Conservation (phyloP, 2,113 vertebrate species). For the Boulengeromyrus knoepffleri region DNA sequence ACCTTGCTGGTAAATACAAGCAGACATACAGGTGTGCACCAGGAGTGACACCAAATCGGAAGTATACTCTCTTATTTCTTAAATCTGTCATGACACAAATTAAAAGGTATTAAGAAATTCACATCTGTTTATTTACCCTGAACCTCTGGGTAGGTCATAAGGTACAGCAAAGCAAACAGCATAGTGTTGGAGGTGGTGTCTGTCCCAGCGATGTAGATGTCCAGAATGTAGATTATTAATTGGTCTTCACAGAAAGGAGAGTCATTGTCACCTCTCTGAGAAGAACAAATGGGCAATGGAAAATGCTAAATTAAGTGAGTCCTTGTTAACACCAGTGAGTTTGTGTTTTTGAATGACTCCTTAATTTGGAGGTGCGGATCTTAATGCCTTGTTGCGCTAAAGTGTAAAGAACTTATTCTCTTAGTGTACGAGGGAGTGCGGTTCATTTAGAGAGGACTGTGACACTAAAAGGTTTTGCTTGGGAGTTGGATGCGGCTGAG, state of each 20-base stretch:
- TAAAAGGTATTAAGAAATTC: neutral
- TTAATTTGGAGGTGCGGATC: neutral
- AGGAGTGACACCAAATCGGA: neutral
- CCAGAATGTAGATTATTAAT: slow-evolving; percentile 21
- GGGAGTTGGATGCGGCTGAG: neutral
- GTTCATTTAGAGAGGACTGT: neutral
- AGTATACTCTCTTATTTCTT: neutral
- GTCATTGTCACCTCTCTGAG: slow-evolving; percentile 15
- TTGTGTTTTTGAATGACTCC: neutral
- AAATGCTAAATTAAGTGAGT: neutral
- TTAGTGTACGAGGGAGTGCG: too few species aligned
- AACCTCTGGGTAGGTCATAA: slow-evolving; percentile 37
- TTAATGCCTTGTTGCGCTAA: neutral
- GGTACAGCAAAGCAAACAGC: slow-evolving; percentile 36
- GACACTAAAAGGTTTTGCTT: neutral
- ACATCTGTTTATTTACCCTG: slow-evolving; percentile 30
- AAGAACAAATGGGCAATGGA: neutral
- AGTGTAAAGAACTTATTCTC: neutral
- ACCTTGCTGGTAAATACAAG: slow-evolving; percentile 20
- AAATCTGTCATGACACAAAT: neutral
- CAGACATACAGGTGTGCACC: neutral
- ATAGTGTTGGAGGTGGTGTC: slow-evolving; percentile 44
- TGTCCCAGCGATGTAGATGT: slow-evolving; percentile 35
- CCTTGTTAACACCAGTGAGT: neutral
- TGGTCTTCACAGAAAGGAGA: slow-evolving; percentile 30